Evolutionary conservation across 2,888 invertebrate genomes (phyloP).

Genomic region (Brachypterus glaber): DNA sequence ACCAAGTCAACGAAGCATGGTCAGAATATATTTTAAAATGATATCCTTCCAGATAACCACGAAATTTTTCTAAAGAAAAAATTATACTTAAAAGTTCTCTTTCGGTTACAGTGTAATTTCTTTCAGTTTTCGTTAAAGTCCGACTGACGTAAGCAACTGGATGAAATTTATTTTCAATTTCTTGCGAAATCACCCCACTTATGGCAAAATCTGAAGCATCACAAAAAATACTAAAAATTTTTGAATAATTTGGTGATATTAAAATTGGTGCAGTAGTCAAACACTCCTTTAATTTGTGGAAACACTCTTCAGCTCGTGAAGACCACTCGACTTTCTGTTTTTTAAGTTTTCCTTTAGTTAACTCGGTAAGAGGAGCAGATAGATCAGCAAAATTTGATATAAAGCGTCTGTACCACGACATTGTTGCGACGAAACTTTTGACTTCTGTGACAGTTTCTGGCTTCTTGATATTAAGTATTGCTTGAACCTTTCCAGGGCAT

Average conservation of each 20-base stretch:
- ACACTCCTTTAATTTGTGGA: too few species aligned
- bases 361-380: background rate
- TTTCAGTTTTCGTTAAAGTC: constrained; percentile 18
- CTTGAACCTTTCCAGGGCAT: too few species aligned
- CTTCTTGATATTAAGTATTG: too few species aligned
- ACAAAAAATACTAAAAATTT: background rate
- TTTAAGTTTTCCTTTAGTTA: background rate
- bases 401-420: background rate
- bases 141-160: constrained; percentile 21
- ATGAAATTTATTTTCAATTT: constrained; percentile 15
- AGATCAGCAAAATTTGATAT: background rate
- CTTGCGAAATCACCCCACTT: background rate
- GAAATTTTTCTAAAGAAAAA: constrained; percentile 16
- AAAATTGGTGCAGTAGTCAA: too few species aligned
- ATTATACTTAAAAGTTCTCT: constrained; percentile 16
- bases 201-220: background rate
- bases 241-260: background rate
- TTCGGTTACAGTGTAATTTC: constrained; percentile 18
- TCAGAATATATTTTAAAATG: constrained; percentile 15
- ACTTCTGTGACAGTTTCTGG: too few species aligned
- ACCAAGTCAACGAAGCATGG: constrained; percentile 15
- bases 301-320: too few species aligned
- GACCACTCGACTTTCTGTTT: too few species aligned
- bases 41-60: constrained; percentile 18
- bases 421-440: background rate